Evolutionary conservation across 2,888 invertebrate genomes (phyloP), one percentile per base, ranked within the genome.

Genomic region (Tiliacea aurago): DNA sequence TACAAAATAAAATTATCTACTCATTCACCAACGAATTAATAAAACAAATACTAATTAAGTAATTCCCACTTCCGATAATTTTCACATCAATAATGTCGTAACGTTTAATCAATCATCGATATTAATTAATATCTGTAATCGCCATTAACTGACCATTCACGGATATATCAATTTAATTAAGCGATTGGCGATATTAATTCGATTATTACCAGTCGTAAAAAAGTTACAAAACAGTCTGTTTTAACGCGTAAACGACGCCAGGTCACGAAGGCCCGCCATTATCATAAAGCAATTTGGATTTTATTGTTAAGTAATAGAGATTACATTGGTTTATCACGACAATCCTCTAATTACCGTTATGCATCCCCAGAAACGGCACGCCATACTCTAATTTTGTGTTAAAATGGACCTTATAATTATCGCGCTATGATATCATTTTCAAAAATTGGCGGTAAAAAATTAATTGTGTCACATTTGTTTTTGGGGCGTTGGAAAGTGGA

Each of bases 151-250:
- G 83, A 76, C 86, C 87, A 85, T 86, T 88, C 88, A 88, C 86
- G 88, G 90, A 88, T 88, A 90, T 93, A 94, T 94, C 95, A 94
- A 95, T 95, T 95, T 94, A 95, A 95, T 95, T 95, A 95, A 95
- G 93, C 90, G 95, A 94, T 95, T 92, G 90, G 92, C 94, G 91
- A 95, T 95, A 95, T 95, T 95, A 94, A 95, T 94, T 94, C 94
- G 95, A 95, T 95, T 95, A 95, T 93, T 91, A 91, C 93, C 91
- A 87, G 88, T 91, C 92, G 92, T 95, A 95, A 95, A 95, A 94
- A 95, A 91, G 90, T 94, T 94, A 94, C 94, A 91, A 91, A 92
- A 91, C 94, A 92, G 91, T 90, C 76, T 90, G 88, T 91, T 93
- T 92, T 91, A 88, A 89, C 90, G 90, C 89, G 91, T 90, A 91